phyloP scores from a whole-genome alignment of 2,113 vertebrate genomes.

The Sphyrna mokarran region DNA sequence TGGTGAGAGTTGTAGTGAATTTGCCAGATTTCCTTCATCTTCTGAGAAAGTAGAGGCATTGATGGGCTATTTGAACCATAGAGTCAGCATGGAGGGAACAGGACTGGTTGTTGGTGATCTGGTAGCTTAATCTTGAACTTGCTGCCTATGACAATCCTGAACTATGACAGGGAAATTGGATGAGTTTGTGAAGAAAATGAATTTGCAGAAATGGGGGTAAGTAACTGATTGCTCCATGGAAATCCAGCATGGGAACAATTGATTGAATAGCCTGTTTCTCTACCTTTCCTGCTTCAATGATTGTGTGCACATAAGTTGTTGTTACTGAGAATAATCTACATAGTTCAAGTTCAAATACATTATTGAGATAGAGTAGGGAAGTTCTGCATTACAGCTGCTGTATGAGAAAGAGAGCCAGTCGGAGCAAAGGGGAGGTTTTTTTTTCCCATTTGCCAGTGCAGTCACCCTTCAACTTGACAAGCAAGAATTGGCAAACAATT shows the following conservation, averaged over 20 bases:
- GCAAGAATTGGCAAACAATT: not conserved
- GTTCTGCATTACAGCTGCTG: not conserved
- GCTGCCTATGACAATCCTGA: not conserved
- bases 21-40: no score
- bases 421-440: not conserved
- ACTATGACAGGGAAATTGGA: not conserved
- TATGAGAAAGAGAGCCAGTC: not conserved
- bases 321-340: not conserved
- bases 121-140: not conserved
- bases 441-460: not conserved
- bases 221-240: not conserved
- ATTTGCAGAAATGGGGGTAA: not conserved
- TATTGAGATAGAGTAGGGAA: not conserved
- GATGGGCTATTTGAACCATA: no score
- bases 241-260: not conserved
- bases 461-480: not conserved
- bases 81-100: no score
- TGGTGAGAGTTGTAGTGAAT: no score
- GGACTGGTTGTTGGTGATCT: no score
- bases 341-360: not conserved
- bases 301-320: not conserved
- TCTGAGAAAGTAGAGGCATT: no score
- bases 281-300: not conserved
- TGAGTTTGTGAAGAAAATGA: not conserved
- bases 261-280: not conserved